phyloP scores from a whole-genome alignment of 1,140 invertebrate genomes.

The Pygmarrhopalites habei region DNA sequence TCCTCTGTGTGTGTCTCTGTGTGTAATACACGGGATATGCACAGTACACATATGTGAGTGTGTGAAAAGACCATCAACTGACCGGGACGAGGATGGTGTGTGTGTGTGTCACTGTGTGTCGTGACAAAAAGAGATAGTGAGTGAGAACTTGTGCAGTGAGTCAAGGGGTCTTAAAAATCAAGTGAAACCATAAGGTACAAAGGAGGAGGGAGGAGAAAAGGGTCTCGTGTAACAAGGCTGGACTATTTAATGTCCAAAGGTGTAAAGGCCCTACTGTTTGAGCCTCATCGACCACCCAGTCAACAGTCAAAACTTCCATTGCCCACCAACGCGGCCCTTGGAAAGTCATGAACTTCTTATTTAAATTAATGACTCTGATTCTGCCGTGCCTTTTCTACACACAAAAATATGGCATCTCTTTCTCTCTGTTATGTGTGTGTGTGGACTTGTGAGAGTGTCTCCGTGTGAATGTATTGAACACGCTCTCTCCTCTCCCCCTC shows the following conservation, averaged over 20 bases:
- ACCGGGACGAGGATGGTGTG: not conserved
- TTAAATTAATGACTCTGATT: constrained; percentile 7
- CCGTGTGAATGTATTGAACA: too few relatives aligned
- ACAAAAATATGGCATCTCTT: too few relatives aligned
- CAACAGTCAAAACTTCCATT: constrained; percentile 35
- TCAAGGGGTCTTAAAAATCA: not conserved
- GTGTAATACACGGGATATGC: too few relatives aligned
- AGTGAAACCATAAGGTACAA: not conserved
- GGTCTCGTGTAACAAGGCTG: constrained; percentile 6
- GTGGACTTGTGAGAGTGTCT: too few relatives aligned
- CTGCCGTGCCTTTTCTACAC: too few relatives aligned
- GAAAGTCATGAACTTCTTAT: constrained; percentile 5
- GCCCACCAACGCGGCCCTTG: constrained; percentile 35
- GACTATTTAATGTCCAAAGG: constrained; percentile 13
- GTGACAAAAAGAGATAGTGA: too few relatives aligned
- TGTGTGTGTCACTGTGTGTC: not conserved
- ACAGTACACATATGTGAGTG: too few relatives aligned
- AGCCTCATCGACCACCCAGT: constrained; percentile 39
- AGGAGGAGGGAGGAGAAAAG: not conserved
- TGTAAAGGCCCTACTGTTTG: constrained; percentile 26
- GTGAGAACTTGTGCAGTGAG: too few relatives aligned
- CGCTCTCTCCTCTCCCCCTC: not conserved
- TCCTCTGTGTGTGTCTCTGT: too few relatives aligned
- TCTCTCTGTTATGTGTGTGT: too few relatives aligned
- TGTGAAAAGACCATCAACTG: not conserved